Evolutionary conservation across 2,888 invertebrate genomes (phyloP).

Genomic region (Dermolepida albohirtum): DNA sequence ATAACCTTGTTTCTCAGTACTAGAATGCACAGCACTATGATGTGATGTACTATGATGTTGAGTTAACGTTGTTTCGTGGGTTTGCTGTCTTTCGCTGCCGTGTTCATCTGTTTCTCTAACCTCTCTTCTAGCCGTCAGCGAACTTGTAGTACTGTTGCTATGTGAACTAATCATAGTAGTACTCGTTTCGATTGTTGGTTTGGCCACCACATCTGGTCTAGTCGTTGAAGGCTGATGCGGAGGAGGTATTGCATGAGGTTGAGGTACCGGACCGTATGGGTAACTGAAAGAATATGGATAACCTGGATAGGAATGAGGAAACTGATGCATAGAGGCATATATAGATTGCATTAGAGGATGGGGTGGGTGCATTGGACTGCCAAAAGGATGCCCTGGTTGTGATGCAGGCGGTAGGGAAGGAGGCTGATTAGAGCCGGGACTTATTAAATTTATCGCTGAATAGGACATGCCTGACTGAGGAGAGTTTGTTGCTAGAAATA

Average conservation of each 20-base stretch:
- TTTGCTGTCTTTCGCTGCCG: constrained; percentile 71
- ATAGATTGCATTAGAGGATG: constrained; percentile 78
- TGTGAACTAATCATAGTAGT: constrained; percentile 77
- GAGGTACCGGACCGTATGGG: constrained; percentile 79
- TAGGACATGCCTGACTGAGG: constrained; percentile 66
- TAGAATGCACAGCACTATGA: constrained; percentile 74
- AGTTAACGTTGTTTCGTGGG: constrained; percentile 74
- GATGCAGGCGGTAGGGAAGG: constrained; percentile 79
- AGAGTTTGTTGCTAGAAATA: constrained; percentile 55
- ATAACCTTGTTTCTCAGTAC: constrained; percentile 71
- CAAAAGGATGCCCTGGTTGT: constrained; percentile 77
- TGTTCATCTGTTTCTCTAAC: constrained; percentile 68
- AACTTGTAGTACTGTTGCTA: constrained; percentile 78
- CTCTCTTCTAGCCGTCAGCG: constrained; percentile 78
- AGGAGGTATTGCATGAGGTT: constrained; percentile 80
- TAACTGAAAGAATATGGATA: constrained; percentile 78
- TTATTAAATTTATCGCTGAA: constrained; percentile 74
- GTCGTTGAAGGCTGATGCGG: constrained; percentile 61
- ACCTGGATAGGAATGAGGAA: constrained; percentile 75
- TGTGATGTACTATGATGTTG: constrained; percentile 76
- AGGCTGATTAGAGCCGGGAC: constrained; percentile 62
- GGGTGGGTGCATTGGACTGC: constrained; percentile 74
- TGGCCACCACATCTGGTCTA: constrained; percentile 51
- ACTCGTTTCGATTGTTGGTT: constrained; percentile 66
- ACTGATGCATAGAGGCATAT: constrained; percentile 71